Conservation (phyloP, 1,140 invertebrate species). For the Orchestia grillus region DNA sequence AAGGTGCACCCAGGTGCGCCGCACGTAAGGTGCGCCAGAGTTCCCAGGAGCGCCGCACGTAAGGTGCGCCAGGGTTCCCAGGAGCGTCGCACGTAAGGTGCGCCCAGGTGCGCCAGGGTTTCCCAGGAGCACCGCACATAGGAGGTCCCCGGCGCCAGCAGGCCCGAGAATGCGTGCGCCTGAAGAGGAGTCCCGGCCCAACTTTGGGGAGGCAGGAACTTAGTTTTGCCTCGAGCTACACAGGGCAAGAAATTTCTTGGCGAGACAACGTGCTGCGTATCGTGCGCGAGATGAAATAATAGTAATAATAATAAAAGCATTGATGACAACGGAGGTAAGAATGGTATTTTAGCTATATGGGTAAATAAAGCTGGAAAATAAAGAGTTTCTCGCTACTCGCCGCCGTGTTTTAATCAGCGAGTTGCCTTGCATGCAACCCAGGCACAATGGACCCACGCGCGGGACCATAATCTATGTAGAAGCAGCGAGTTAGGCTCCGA, state of each 20-base stretch:
- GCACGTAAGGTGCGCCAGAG: background rate
- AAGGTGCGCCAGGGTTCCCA: background rate
- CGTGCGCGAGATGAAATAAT: background rate
- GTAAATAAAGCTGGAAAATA: background rate
- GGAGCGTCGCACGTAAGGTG: background rate
- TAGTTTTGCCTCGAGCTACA: background rate
- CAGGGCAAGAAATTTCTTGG: background rate
- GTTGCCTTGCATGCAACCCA: background rate
- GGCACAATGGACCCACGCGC: background rate
- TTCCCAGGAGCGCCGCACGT: no score
- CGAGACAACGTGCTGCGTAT: background rate
- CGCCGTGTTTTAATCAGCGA: background rate
- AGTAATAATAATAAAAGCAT: background rate
- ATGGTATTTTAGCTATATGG: background rate
- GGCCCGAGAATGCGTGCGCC: background rate
- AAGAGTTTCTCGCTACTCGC: background rate
- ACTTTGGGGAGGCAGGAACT: background rate
- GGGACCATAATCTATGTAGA: background rate
- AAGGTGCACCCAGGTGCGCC: background rate
- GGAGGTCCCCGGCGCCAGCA: background rate
- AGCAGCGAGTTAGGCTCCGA: background rate
- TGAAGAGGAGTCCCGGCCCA: background rate
- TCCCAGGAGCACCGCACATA: background rate
- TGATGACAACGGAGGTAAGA: background rate
- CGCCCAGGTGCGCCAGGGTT: no score